Evolutionary conservation across 1,140 invertebrate genomes (phyloP), one percentile per base, ranked within the genome.

Genomic region (Theocolax elegans): DNA sequence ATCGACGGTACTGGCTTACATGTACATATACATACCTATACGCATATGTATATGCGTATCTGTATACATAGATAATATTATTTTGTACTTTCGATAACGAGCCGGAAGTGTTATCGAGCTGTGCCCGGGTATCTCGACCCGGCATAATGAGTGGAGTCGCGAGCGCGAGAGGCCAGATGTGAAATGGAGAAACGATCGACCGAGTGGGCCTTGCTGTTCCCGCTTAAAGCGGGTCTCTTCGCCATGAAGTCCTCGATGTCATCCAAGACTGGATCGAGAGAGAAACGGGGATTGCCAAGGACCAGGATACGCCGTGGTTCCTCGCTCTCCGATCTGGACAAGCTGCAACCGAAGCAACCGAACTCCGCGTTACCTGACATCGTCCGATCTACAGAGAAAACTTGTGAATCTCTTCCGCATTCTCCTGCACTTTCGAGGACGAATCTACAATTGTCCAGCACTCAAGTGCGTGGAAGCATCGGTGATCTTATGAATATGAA

Each of bases 401-500:
- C 81, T n/a, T 85, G 81, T 15, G 85, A 85, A 31, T 88, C 87
- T 3, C 72, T 89, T 4, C 87, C 88, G 0, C 87, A 88, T 88
- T 0, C 87, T 88, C 87, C 87, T 2, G 85, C 87, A 3, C 67
- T 89, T 42, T 88, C 86, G 0, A 79, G 87, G 13, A 87, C 85
- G 6, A 86, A 87, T 72, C 86, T 87, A 10, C 76, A 81, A 13
- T 25, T 80, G 25, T 73, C 72, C 6, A 78, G 86, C n/a, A 83
- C 84, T 1, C 87, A 87, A 44, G 86, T 88, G 1, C 84, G 87
- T 3, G 91, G 91, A 2, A 93, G 91, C 70, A 92, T 93, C 42
- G 92, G 92, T 6, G 92, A 93, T 80, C 80, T 93, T 73, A 93
- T 93, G 92, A 93, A 93, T 79, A 75, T 89, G 73, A 91, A 91